Conservation (phyloP, 2,797 vertebrate species). For the Mormyrus proboscirostris region DNA sequence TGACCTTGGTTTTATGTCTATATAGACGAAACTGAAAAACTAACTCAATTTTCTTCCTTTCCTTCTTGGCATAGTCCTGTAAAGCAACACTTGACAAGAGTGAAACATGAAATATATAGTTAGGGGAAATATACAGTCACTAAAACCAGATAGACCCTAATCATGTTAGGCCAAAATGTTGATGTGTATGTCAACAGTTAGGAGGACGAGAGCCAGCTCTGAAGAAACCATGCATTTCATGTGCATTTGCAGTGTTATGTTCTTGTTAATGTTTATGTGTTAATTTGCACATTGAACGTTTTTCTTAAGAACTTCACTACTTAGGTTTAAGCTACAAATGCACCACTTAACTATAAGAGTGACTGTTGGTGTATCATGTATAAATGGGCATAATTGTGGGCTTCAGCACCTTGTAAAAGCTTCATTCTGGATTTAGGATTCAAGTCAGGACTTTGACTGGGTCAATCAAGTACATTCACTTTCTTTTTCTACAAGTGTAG, state of each 20-base stretch:
- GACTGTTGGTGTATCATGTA: neutral
- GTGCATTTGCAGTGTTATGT: neutral
- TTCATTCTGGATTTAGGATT: neutral
- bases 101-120: neutral
- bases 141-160: neutral
- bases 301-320: neutral
- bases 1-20: neutral
- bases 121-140: neutral
- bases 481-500: constrained; percentile 7
- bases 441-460: constrained; percentile 6
- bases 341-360: neutral
- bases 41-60: neutral
- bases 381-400: neutral
- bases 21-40: neutral
- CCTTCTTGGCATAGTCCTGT: neutral
- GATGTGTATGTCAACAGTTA: neutral
- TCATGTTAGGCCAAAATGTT: neutral
- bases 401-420: neutral
- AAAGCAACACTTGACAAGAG: neutral
- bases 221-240: neutral
- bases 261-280: neutral
- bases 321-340: neutral
- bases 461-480: neutral
- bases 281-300: neutral
- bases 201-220: neutral